Evolutionary conservation across 2,797 vertebrate species (phyloP), one percentile per base, ranked within the genome.

Genomic region (Anguilla anguilla): DNA sequence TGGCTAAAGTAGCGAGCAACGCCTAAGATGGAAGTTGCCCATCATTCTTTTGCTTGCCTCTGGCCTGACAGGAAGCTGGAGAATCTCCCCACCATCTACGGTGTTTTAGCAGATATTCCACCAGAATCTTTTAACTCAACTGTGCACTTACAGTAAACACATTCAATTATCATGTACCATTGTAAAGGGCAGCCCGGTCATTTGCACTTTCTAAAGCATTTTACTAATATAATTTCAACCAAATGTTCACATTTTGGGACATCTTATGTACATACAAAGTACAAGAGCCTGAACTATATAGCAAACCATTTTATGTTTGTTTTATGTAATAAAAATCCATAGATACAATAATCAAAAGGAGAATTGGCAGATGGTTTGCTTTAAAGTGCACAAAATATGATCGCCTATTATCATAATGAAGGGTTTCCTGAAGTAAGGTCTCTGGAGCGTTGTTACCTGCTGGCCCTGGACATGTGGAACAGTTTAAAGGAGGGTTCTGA

Each of bases 401-500:
- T 82, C 79, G 19, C 43, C 79, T 51, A 82, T 82, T 82, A 82
- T 82, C 79, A 82, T 82, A 82, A 82, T 51, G 79, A 51, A 82
- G 83, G 84, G 81, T 87, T 79, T 87, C 86, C 28, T 67, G 72
- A 82, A 51, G 82, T 0, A 51, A 79, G 83, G 86, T 89, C 88
- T 89, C 88, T 35, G 3, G 87, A 84, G 81, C 86, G 84, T 84
- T 87, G 88, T 90, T 88, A 91, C 88, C 90, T 81, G 88, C 87
- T 86, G 84, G 88, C 88, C 86, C 85, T 86, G 87, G 89, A 83
- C 92, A 92, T 92, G 90, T 91, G 91, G 92, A 92, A 92, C 89
- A 85, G 89, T 88, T 91, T 91, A 91, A 88, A 90, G 87, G 46
- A 17, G 39, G 79, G 43, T 82, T 82, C 43, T 82, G 79, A 82